Conservation (phyloP, 2,888 invertebrate species). For the Drosophila testacea region DNA sequence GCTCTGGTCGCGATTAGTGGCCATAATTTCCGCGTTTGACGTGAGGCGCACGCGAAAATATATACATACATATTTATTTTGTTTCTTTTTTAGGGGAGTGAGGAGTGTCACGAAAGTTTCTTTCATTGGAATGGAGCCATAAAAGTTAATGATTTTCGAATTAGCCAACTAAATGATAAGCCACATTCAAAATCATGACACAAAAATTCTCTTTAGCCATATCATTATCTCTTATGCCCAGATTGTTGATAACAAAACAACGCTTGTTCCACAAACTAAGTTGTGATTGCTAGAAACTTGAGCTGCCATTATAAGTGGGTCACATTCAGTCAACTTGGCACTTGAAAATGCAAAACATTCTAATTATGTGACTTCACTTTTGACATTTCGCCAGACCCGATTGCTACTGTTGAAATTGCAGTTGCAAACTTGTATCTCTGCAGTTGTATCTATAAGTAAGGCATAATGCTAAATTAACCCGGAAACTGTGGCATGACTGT, state of each 20-base stretch:
- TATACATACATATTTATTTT: slow-evolving; percentile 2
- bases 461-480: slow-evolving; percentile 70
- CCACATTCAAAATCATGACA: slow-evolving; percentile 11
- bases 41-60: slow-evolving; percentile 47
- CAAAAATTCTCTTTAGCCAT: slow-evolving; percentile 29
- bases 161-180: slow-evolving; percentile 62
- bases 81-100: background rate
- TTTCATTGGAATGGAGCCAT: slow-evolving; percentile 68
- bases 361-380: slow-evolving; percentile 65
- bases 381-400: slow-evolving; percentile 67
- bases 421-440: slow-evolving; percentile 39
- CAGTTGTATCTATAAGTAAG: slow-evolving; percentile 57
- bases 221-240: slow-evolving; percentile 41
- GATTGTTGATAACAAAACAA: slow-evolving; percentile 28
- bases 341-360: slow-evolving; percentile 37
- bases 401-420: slow-evolving; percentile 1
- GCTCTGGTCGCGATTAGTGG: slow-evolving; percentile 49
- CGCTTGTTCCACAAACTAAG: background rate
- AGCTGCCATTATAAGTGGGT: slow-evolving; percentile 4
- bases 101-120: slow-evolving; percentile 29
- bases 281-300: background rate
- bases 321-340: slow-evolving; percentile 23
- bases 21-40: slow-evolving; percentile 61
- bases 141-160: slow-evolving; percentile 73
- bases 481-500: slow-evolving; percentile 61